A percentile compares a stretch with the other conserved stretches of the same genome.
Evolutionary conservation across 2,797 vertebrate genomes (phyloP).

Genomic region (Myripristis murdjan): DNA sequence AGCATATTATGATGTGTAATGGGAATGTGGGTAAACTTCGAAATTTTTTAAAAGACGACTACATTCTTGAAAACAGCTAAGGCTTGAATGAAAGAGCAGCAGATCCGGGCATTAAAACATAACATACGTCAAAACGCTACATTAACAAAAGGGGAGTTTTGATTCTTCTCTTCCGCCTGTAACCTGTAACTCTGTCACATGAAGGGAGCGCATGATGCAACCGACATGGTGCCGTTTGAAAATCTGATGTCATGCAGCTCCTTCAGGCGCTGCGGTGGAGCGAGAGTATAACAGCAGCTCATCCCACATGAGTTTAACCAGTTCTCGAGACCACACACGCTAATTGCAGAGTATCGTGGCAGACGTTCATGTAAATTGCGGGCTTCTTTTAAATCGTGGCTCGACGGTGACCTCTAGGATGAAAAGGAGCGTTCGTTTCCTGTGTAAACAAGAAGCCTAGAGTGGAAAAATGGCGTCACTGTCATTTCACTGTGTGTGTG

Average conservation of each 20-base stretch:
- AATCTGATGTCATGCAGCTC: slow-evolving; percentile 69
- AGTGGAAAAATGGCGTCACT: slow-evolving; percentile 41
- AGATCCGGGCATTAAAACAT: slow-evolving; percentile 9
- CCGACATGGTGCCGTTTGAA: slow-evolving; percentile 59
- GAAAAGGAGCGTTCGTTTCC: slow-evolving; percentile 44
- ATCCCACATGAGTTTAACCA: slow-evolving; percentile 52
- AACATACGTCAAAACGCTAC: slow-evolving; percentile 8
- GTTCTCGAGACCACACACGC: slow-evolving; percentile 70
- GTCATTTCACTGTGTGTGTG: slow-evolving; percentile 33
- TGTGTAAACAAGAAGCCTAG: slow-evolving; percentile 48
- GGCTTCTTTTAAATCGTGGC: slow-evolving; percentile 58
- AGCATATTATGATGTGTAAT: not conserved
- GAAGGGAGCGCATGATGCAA: slow-evolving; percentile 49
- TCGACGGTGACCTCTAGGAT: slow-evolving; percentile 31
- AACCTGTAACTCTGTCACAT: slow-evolving; percentile 51
- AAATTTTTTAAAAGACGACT: too few relatives aligned
- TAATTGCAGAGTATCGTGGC: slow-evolving; percentile 69
- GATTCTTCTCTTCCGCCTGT: slow-evolving; percentile 55
- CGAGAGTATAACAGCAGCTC: slow-evolving; percentile 56
- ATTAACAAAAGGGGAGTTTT: slow-evolving; percentile 24
- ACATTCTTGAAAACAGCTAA: not conserved
- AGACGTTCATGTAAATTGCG: slow-evolving; percentile 61
- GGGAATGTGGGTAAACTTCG: too few relatives aligned
- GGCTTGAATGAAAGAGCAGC: not conserved
- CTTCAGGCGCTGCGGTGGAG: slow-evolving; percentile 41